A percentile compares a stretch with the other conserved stretches of the same genome.
These are phyloP conservation scores for Oxyura jamaicensis DNA, from an alignment of 2,113 vertebrate genomes.

Conservation along the genomic window DNA sequence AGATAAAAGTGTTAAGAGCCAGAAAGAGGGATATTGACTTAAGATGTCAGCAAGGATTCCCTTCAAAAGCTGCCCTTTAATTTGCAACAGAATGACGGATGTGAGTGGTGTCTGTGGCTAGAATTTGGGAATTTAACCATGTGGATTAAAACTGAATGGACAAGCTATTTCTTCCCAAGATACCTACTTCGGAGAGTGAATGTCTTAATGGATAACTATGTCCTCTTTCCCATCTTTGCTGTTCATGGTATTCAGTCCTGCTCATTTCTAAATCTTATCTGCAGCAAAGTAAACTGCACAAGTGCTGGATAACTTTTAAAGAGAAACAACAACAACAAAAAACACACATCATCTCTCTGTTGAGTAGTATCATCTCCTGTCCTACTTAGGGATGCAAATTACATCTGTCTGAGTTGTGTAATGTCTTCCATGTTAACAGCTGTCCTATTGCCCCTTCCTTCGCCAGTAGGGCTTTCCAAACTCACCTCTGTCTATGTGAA, in stretches of 20 bases:
- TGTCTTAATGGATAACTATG: not conserved
- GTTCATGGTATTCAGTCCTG: not conserved
- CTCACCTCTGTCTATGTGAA: not conserved
- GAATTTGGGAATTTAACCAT: not conserved
- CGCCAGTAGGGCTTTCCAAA: not conserved
- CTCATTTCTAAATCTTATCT: not conserved
- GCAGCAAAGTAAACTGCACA: not conserved
- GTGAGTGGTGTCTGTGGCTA: not conserved
- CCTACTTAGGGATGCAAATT: not conserved
- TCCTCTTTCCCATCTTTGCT: not conserved
- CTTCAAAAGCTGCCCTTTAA: not conserved
- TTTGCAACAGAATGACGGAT: not conserved
- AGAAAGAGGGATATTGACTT: not conserved
- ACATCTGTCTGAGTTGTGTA: not conserved
- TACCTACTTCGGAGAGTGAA: not conserved
- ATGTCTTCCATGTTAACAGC: not conserved
- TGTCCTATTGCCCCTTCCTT: not conserved
- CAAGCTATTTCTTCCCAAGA: not conserved
- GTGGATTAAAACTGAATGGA: not conserved
- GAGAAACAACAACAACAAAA: not conserved
- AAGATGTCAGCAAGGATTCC: not conserved
- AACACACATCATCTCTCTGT: not conserved
- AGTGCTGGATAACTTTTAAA: not conserved
- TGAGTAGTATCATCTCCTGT: not conserved
- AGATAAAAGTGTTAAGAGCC: not conserved